Evolutionary conservation across 2,797 vertebrate genomes (phyloP).

Genomic region (Simalia tracyae): DNA sequence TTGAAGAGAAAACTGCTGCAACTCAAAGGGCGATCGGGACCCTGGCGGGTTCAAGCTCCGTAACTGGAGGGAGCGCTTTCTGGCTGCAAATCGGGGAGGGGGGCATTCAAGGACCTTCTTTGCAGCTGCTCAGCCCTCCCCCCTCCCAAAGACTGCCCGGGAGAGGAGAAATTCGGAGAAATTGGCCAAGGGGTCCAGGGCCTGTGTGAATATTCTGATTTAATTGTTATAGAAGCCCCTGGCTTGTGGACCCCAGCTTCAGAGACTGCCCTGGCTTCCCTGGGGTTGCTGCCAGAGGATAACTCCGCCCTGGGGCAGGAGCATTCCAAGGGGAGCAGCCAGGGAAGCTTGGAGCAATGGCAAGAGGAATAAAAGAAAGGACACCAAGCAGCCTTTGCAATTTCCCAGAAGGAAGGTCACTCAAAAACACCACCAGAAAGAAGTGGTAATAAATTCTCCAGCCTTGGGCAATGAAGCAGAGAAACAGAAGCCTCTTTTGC

Average conservation of each 20-base stretch:
- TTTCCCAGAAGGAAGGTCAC: not conserved
- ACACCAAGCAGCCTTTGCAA: not conserved
- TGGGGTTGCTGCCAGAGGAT: not conserved
- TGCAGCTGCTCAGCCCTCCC: not conserved
- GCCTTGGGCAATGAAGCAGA: too few species aligned
- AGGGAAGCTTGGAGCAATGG: too few species aligned
- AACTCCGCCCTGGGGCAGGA: not conserved
- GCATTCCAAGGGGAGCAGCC: not conserved
- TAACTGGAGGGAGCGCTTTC: not conserved
- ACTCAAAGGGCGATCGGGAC: not conserved
- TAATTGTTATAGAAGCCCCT: not conserved
- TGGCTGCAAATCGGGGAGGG: not conserved
- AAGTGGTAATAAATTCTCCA: too few species aligned
- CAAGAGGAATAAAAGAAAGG: not conserved
- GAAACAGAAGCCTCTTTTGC: too few species aligned
- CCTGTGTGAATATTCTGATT: not conserved
- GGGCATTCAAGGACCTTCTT: not conserved
- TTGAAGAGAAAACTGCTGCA: too few species aligned
- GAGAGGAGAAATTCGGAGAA: not conserved
- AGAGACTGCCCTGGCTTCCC: not conserved
- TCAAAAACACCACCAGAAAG: too few species aligned
- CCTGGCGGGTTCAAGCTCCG: not conserved
- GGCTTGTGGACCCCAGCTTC: not conserved
- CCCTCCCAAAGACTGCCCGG: not conserved
- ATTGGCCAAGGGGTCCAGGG: not conserved